Conservation (phyloP, 2,113 vertebrate species). For the Dunckerocampus dactyliophorus region DNA sequence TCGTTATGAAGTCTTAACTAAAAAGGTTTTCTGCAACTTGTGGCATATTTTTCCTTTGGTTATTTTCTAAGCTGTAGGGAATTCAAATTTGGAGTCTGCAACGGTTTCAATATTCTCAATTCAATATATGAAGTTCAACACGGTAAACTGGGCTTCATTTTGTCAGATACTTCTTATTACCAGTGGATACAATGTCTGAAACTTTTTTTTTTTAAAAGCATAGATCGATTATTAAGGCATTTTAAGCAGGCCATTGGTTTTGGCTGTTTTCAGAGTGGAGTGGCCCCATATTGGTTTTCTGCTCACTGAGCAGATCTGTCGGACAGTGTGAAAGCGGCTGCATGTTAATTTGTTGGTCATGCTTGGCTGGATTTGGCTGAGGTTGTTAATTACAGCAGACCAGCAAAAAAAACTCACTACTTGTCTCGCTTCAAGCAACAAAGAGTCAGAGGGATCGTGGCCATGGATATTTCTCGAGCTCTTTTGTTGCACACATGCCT, state of each 20-base stretch:
- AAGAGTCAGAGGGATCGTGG: neutral
- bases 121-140: too few relatives aligned
- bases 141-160: too few relatives aligned
- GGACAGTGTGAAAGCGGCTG: constrained; percentile 63
- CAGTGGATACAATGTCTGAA: neutral
- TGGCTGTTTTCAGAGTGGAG: constrained; percentile 50
- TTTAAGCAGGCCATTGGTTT: constrained; percentile 12
- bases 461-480: constrained; percentile 14
- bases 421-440: constrained; percentile 33
- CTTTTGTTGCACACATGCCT: constrained; percentile 7
- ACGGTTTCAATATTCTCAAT: too few relatives aligned
- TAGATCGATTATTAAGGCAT: neutral
- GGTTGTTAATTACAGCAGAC: constrained; percentile 69
- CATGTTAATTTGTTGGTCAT: constrained; percentile 66
- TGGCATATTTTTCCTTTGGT: too few relatives aligned
- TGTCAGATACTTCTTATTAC: too few relatives aligned
- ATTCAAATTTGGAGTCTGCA: too few relatives aligned
- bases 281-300: constrained; percentile 55
- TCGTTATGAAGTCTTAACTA: too few relatives aligned
- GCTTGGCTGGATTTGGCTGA: constrained; percentile 66
- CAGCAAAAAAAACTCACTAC: constrained; percentile 53
- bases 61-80: too few relatives aligned
- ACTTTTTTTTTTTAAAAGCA: neutral
- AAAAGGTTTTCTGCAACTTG: too few relatives aligned
- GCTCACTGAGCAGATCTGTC: constrained; percentile 60